Evolutionary conservation across 1,140 invertebrate species (phyloP).

Genomic region (Steinernema feltiae): DNA sequence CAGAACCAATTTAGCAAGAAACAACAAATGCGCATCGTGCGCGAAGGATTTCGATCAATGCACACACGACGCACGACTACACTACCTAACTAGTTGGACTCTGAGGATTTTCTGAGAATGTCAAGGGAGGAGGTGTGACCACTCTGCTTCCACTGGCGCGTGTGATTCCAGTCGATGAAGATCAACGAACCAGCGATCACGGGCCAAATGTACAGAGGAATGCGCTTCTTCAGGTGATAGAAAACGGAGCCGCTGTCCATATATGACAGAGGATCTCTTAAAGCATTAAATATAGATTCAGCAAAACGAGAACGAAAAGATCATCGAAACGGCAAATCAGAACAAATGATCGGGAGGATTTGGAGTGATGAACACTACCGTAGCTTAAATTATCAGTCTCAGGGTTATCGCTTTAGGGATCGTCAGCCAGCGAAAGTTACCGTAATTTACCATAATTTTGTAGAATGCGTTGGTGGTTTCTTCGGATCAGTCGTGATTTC

Average conservation of each 20-base stretch:
- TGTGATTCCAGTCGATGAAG: conserved; percentile 42
- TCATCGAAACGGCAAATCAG: too few species aligned
- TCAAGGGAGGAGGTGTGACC: conserved; percentile 26
- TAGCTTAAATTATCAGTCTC: too few species aligned
- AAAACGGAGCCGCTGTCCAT: conserved; percentile 8
- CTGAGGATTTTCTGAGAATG: conserved; percentile 24
- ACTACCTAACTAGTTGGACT: not conserved
- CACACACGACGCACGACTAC: conserved; percentile 2
- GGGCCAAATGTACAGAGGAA: conserved; percentile 37
- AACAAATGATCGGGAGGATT: too few species aligned
- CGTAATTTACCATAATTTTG: too few species aligned
- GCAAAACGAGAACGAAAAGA: not conserved
- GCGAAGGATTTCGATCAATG: not conserved
- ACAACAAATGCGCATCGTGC: conserved; percentile 1
- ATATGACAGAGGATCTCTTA: not conserved
- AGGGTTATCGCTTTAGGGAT: too few species aligned
- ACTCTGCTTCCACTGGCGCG: conserved; percentile 36
- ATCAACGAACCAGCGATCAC: conserved; percentile 29
- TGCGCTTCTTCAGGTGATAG: conserved; percentile 27
- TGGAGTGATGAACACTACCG: too few species aligned
- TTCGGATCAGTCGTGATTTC: too few species aligned
- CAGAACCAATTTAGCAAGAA: not conserved
- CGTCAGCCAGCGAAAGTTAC: too few species aligned
- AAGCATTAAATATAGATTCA: not conserved
- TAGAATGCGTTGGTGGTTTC: too few species aligned